phyloP scores from a whole-genome alignment of 2,888 invertebrate genomes.

The Agrotis exclamationis region DNA sequence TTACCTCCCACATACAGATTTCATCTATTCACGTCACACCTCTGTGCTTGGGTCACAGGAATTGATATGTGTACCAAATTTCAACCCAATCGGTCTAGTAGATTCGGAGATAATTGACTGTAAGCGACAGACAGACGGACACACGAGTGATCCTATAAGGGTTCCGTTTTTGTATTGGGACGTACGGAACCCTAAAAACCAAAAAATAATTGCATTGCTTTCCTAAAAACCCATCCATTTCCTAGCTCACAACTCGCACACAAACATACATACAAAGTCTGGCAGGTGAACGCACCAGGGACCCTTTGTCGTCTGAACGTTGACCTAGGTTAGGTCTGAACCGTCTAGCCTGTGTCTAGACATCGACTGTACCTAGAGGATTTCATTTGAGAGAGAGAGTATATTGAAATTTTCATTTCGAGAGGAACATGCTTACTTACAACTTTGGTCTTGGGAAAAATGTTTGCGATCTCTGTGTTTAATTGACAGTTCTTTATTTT shows the following conservation, averaged over 20 bases:
- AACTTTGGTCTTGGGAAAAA: constrained; percentile 7
- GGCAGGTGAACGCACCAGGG: constrained; percentile 59
- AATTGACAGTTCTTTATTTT: constrained; percentile 7
- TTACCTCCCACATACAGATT: too few relatives aligned
- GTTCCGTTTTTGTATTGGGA: too few relatives aligned
- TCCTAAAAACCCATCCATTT: constrained; percentile 9
- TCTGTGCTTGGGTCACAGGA: too few relatives aligned
- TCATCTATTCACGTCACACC: too few relatives aligned
- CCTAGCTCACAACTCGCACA: constrained; percentile 29
- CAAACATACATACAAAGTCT: constrained; percentile 44
- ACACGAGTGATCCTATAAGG: too few relatives aligned
- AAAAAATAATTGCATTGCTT: too few relatives aligned
- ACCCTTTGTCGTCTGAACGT: constrained; percentile 78
- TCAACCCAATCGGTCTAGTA: too few relatives aligned
- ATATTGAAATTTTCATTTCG: constrained; percentile 48
- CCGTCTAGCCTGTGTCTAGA: constrained; percentile 72
- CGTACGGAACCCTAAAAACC: too few relatives aligned
- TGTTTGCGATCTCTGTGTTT: constrained; percentile 16
- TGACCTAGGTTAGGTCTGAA: constrained; percentile 77
- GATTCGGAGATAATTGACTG: too few relatives aligned
- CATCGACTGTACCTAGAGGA: constrained; percentile 37
- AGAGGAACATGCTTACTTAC: constrained; percentile 2
- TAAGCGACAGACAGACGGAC: too few relatives aligned
- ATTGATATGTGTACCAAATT: too few relatives aligned
- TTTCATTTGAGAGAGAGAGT: constrained; percentile 32